Conservation (phyloP, 2,797 vertebrate species). For the Centroberyx gerrardi region DNA sequence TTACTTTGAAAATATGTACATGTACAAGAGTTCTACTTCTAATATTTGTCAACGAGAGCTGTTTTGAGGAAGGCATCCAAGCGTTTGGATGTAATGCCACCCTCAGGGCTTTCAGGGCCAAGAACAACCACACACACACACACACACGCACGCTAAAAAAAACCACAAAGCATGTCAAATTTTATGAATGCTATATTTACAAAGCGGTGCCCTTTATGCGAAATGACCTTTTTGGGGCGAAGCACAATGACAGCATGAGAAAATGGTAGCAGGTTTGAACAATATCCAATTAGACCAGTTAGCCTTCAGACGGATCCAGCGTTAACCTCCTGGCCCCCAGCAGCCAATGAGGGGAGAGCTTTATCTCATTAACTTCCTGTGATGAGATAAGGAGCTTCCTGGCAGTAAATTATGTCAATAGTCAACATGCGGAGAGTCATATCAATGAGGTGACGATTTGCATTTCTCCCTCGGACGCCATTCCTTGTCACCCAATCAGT, state of each 20-base stretch:
- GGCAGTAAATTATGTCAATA: constrained; percentile 46
- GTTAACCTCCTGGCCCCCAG: constrained; percentile 54
- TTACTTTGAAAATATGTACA: constrained; percentile 71
- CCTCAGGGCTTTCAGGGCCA: constrained; percentile 12
- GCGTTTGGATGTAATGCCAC: constrained; percentile 34
- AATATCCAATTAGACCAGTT: constrained; percentile 61
- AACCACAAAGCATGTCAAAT: constrained; percentile 25
- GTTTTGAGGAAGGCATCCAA: constrained; percentile 47
- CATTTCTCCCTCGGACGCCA: constrained; percentile 9
- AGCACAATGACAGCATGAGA: constrained; percentile 37
- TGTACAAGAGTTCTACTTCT: constrained; percentile 58
- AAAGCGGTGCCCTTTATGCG: constrained; percentile 39
- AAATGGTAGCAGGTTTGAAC: constrained; percentile 49
- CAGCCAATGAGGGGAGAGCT: constrained; percentile 34
- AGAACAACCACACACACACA: background rate
- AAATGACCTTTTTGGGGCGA: constrained; percentile 59
- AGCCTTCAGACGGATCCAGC: constrained; percentile 51
- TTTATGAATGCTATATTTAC: constrained; percentile 50
- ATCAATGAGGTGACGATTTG: constrained; percentile 20
- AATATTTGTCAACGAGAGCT: constrained; percentile 65
- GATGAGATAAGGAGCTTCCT: constrained; percentile 55
- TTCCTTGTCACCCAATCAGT: constrained; percentile 9
- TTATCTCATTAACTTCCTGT: constrained; percentile 60
- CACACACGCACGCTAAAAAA: background rate
- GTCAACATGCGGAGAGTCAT: constrained; percentile 31